These are phyloP conservation scores for Trissonchulus latispiculum DNA, from an alignment of 2,888 invertebrate species.

Conservation along the genomic window DNA sequence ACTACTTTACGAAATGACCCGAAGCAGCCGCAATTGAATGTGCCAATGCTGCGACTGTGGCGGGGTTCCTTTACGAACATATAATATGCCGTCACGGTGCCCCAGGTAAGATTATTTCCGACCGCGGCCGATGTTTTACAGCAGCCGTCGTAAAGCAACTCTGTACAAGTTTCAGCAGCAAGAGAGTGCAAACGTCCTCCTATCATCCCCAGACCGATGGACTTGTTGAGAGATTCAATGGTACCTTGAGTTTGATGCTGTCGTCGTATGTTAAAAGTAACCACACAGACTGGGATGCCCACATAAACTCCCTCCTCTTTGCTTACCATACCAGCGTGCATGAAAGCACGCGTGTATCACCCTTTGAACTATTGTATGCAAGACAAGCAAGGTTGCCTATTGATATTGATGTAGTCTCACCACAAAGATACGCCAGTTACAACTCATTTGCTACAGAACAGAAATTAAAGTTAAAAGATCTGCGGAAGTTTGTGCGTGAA, in stretches of 20 bases:
- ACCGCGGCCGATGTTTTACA: not conserved
- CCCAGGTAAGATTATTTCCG: not conserved
- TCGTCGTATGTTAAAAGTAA: not conserved
- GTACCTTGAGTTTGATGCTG: not conserved
- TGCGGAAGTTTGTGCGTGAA: not conserved
- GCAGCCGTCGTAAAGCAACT: not conserved
- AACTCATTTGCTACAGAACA: not conserved
- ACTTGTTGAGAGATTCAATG: slow-evolving; percentile 3
- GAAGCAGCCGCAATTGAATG: not conserved
- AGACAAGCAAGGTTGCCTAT: not conserved
- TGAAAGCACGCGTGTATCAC: slow-evolving; percentile 1
- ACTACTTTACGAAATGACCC: not conserved
- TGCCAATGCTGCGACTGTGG: not conserved
- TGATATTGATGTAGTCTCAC: not conserved
- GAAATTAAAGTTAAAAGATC: not conserved
- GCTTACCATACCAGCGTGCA: not conserved
- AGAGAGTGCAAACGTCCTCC: not conserved
- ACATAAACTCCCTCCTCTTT: not conserved
- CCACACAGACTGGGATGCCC: not conserved
- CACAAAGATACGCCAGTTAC: not conserved
- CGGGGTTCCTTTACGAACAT: not conserved
- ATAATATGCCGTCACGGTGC: not conserved
- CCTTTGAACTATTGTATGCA: not conserved
- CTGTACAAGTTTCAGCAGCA: not conserved
- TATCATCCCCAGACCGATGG: not conserved